A percentile compares a stretch with the other conserved stretches of the same genome.
Evolutionary conservation across 2,797 vertebrate genomes (phyloP).

Genomic region (Lepus townsendii): DNA sequence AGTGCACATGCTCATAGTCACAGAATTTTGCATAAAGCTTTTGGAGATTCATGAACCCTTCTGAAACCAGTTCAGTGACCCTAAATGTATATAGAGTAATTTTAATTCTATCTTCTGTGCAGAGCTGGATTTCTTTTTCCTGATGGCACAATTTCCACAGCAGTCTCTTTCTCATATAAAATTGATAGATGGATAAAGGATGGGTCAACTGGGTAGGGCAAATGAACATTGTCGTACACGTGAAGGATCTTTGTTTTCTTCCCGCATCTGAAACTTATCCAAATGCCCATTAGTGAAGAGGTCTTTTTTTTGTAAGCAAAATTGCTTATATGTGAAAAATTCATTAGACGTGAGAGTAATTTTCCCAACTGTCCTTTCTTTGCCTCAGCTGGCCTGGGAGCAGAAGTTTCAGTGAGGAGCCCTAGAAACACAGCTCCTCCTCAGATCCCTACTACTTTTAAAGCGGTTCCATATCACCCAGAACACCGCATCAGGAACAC

Average conservation of each 20-base stretch:
- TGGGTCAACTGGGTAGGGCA: not conserved
- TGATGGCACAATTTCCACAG: not conserved
- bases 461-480: conserved; percentile 65
- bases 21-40: conserved; percentile 2
- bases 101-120: not conserved
- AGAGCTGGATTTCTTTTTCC: not conserved
- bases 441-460: conserved; percentile 62
- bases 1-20: not conserved
- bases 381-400: conserved; percentile 82
- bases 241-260: not conserved
- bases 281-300: not conserved
- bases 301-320: conserved; percentile 32
- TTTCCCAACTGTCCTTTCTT: conserved; percentile 79
- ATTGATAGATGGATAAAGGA: not conserved
- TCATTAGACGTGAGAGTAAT: conserved; percentile 45
- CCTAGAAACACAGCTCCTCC: conserved; percentile 73
- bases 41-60: not conserved
- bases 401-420: conserved; percentile 78
- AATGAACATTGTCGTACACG: not conserved
- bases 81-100: not conserved
- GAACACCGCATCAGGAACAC: conserved; percentile 77
- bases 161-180: not conserved
- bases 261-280: not conserved
- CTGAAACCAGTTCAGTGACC: not conserved
- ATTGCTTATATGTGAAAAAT: conserved; percentile 18